Base-by-base conservation (phyloP, 2,113 vertebrate species). In the Oostethus manadensis region DNA sequence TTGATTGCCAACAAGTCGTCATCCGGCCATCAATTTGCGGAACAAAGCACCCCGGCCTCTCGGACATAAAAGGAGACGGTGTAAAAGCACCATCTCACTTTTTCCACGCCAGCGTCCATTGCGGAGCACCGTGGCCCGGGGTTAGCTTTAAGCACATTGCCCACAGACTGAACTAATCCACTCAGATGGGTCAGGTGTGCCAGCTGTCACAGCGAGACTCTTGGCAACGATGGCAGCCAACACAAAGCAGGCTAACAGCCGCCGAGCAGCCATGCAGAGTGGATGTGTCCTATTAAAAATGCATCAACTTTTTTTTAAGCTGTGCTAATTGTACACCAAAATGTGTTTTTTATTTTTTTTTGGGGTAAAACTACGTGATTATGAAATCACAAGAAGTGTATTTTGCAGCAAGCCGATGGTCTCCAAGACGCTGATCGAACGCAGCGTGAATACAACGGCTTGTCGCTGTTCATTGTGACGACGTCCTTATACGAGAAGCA, bases 241-340 rank as follows among this genome's bases (percentile, higher is more conserved):
- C 29, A 33, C 29, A 14, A 61, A 63, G 67, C 74, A 67, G 68
- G 68, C 59, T 15, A 73, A 70, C 79, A 87, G 81, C 62, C 70
- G 73, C 68, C 26, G 68, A 74, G 78, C 74, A 80, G 76, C 68
- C 79, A 71, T 59, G 79, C 80, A 71, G 68, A 81, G 76, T 60
- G 66, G 74, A 86, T 75, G 76, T 74, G 77, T 82, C 80, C 82
- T 84, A 70, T 79, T 87, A 79, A 88, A 83, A 86, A 84, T 88
- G 77, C 71, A 84, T 84, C 78, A 80, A 73, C 62, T 38, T 20
- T n/a, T 29, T 54, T 40, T 77, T 64, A 51, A 63, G 72, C 59
- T 70, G 64, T 61, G 48, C 21, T 26, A 70, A 54, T 11, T 8
- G 26, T 33, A 48, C 56, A 64, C 67, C 45, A 44, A 43, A 62